Conservation (phyloP, 2,113 vertebrate genomes). For the Strix uralensis region DNA sequence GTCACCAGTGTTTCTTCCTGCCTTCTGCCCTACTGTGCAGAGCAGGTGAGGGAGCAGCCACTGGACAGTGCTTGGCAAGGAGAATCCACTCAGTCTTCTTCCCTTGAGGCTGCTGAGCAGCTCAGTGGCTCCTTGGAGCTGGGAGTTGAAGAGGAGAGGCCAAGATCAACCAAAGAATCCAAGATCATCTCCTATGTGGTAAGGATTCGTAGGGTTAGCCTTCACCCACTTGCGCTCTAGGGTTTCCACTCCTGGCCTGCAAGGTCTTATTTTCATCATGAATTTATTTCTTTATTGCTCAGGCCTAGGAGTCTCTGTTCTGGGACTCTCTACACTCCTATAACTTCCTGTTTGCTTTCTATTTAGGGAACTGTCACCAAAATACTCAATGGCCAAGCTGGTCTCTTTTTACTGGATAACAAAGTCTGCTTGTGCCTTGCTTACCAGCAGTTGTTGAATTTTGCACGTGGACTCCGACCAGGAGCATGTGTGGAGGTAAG, state of each 20-base stretch:
- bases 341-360: not conserved
- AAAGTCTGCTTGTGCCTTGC: conserved; percentile 83
- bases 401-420: conserved; percentile 84
- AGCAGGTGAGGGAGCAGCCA: not conserved
- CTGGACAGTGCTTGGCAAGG: not conserved
- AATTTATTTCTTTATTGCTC: not conserved
- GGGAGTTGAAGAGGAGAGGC: not conserved
- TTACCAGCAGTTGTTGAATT: conserved; percentile 78
- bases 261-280: not conserved
- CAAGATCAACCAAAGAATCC: conserved; percentile 57
- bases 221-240: not conserved
- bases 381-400: conserved; percentile 79
- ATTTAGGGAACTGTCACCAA: conserved; percentile 82
- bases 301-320: not conserved
- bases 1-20: conserved; percentile 70
- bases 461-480: conserved; percentile 69
- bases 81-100: not conserved
- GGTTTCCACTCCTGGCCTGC: not conserved
- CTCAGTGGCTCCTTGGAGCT: not conserved
- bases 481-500: conserved; percentile 81
- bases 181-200: conserved; percentile 84
- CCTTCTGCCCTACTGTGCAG: conserved; percentile 37
- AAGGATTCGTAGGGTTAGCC: not conserved
- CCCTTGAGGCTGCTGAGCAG: not conserved
- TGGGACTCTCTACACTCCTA: not conserved